phyloP scores from a whole-genome alignment of 2,888 invertebrate genomes.

The Lochmaea crataegi region DNA sequence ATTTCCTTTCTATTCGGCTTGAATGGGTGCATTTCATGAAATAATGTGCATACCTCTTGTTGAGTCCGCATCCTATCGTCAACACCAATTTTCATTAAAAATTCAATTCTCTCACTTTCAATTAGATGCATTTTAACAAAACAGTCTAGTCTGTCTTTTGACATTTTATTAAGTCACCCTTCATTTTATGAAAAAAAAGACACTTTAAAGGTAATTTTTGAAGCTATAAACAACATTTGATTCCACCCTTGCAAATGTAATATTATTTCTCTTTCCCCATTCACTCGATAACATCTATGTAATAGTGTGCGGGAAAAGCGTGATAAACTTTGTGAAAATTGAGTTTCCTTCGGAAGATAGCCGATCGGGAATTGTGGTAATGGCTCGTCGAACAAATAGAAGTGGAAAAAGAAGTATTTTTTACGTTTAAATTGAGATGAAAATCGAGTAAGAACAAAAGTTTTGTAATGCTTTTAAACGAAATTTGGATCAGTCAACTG shows the following conservation, averaged over 20 bases:
- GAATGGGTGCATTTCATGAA: too few relatives aligned
- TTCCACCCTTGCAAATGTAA: background rate
- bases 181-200: background rate
- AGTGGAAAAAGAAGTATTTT: conserved; percentile 9
- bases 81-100: too few relatives aligned
- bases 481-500: too few relatives aligned
- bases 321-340: conserved; percentile 27
- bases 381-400: conserved; percentile 22
- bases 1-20: too few relatives aligned
- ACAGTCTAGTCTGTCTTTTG: too few relatives aligned
- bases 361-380: conserved; percentile 28
- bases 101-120: too few relatives aligned
- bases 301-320: conserved; percentile 14
- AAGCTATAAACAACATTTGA: conserved; percentile 4
- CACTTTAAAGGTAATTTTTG: background rate
- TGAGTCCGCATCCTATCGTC: too few relatives aligned
- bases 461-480: too few relatives aligned
- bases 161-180: background rate
- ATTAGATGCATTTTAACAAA: too few relatives aligned
- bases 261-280: background rate
- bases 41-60: too few relatives aligned
- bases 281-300: conserved; percentile 12
- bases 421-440: conserved; percentile 2
- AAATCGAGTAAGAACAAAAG: background rate
- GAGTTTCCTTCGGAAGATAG: conserved; percentile 23